Conservation (phyloP, 2,113 vertebrate species). For the Tonatia bakeri region DNA sequence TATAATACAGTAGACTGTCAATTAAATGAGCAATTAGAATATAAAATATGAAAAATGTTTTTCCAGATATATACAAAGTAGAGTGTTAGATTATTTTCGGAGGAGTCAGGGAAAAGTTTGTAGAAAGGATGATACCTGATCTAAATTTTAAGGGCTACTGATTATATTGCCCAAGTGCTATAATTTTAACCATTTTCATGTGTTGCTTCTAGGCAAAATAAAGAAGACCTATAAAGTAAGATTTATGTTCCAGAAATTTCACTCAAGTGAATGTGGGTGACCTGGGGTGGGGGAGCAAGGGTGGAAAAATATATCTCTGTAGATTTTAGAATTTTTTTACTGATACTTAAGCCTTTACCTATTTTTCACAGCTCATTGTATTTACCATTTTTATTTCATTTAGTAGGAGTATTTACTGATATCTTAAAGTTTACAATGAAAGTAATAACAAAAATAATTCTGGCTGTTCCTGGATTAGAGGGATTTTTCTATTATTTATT, state of each 20-base stretch:
- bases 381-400: constrained; percentile 42
- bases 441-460: constrained; percentile 41
- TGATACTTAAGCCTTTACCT: neutral
- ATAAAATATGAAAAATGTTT: neutral
- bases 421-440: constrained; percentile 38
- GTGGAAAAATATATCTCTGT: neutral
- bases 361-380: constrained; percentile 2
- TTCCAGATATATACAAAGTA: neutral
- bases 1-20: neutral
- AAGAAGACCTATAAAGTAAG: neutral
- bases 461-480: neutral
- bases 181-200: neutral
- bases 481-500: constrained; percentile 27
- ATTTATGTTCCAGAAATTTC: neutral
- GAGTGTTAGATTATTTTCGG: neutral
- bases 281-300: neutral
- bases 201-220: neutral
- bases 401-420: constrained; percentile 34
- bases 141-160: neutral
- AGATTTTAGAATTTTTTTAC: constrained; percentile 4
- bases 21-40: neutral
- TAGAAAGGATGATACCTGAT: neutral
- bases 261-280: neutral
- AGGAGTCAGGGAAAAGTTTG: neutral
- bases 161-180: neutral